Percentiles rank a stretch among this genome's conserved stretches.
Evolutionary conservation across 2,797 vertebrate species (phyloP).

Genomic region (Oceanodroma leucorhoa): DNA sequence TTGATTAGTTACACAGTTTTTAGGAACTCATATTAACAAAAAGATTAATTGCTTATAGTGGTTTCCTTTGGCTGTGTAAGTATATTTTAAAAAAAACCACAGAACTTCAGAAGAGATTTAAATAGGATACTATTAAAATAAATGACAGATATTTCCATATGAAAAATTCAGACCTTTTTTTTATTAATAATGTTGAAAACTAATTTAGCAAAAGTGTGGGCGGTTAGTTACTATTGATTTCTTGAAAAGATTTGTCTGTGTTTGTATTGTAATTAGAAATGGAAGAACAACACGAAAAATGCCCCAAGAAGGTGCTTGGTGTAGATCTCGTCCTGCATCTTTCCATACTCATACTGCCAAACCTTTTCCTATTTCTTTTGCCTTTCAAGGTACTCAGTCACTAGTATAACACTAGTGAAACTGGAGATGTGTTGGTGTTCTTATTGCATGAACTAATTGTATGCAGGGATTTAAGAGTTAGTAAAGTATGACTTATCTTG

Average conservation of each 20-base stretch:
- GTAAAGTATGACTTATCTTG: neutral
- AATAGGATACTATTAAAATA: neutral
- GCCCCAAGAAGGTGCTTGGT: neutral
- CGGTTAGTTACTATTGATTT: neutral
- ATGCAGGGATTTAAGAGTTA: neutral
- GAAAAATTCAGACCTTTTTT: neutral
- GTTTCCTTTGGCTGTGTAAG: neutral
- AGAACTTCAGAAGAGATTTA: neutral
- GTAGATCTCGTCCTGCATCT: neutral
- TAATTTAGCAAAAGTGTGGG: neutral
- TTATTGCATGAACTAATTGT: neutral
- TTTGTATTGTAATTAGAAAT: too few relatives aligned
- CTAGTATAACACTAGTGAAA: neutral
- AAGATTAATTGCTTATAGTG: neutral
- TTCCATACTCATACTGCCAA: neutral
- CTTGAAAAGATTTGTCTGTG: neutral
- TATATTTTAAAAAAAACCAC: neutral
- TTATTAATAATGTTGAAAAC: neutral
- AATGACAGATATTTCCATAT: neutral
- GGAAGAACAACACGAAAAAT: too few relatives aligned
- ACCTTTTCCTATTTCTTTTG: neutral
- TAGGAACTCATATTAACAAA: neutral
- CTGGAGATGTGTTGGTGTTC: neutral
- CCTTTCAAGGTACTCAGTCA: neutral
- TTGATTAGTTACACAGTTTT: neutral